Percentiles rank a stretch among this genome's conserved stretches.
Conservation (phyloP, 2,888 invertebrate genomes). For the Dryomyza anilis region DNA sequence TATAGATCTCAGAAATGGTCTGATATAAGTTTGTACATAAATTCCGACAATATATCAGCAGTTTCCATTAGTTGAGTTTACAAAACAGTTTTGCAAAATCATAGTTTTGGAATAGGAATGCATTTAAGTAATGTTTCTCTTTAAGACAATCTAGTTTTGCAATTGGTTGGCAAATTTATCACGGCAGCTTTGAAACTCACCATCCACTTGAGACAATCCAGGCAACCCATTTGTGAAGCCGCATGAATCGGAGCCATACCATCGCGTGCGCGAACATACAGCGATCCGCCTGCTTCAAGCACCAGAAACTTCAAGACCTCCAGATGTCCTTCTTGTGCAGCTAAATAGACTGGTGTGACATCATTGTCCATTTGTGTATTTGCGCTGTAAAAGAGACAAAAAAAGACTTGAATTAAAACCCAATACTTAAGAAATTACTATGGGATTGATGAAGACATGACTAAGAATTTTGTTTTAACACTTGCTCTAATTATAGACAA, state of each 20-base stretch:
- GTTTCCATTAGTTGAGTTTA: too few species aligned
- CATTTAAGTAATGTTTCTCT: too few species aligned
- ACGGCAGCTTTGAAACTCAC: constrained; percentile 63
- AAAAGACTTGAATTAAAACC: neutral
- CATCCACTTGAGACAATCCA: constrained; percentile 89
- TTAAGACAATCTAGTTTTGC: too few species aligned
- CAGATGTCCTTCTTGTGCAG: constrained; percentile 86
- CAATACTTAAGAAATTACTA: too few species aligned
- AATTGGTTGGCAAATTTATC: neutral
- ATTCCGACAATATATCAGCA: too few species aligned
- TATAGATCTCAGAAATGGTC: too few species aligned
- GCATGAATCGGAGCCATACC: constrained; percentile 92
- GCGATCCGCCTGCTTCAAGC: constrained; percentile 79
- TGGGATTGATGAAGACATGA: neutral
- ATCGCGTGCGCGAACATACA: constrained; percentile 83
- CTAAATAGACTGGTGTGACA: constrained; percentile 86
- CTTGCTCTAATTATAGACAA: neutral
- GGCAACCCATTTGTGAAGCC: constrained; percentile 86
- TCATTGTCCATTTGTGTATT: constrained; percentile 93
- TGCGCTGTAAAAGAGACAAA: constrained; percentile 66
- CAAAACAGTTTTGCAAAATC: too few species aligned
- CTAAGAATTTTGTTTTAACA: neutral
- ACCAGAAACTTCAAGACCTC: constrained; percentile 86
- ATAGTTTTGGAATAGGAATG: too few species aligned
- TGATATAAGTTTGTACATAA: too few species aligned